Evolutionary conservation across 2,113 vertebrate genomes (phyloP).

Genomic region (Crotophaga sulcirostris): DNA sequence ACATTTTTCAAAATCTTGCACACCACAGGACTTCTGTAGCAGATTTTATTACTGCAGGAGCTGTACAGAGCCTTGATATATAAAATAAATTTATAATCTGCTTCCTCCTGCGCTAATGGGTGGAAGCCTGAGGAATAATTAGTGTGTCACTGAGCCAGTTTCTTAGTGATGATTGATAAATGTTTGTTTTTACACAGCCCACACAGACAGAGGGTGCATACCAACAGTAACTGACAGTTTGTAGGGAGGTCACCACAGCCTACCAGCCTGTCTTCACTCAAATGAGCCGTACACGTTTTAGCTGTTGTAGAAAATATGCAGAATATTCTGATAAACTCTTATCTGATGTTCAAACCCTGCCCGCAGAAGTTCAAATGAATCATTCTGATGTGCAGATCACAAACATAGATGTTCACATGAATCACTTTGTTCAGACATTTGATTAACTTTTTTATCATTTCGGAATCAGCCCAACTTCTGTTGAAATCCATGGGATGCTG

Average conservation of each 20-base stretch:
- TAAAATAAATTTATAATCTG: background rate
- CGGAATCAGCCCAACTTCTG: background rate
- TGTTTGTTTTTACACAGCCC: conserved; percentile 1
- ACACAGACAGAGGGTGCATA: background rate
- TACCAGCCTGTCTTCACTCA: background rate
- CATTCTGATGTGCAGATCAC: background rate
- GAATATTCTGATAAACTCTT: background rate
- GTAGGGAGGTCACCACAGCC: background rate
- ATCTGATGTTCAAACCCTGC: background rate
- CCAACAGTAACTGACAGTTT: background rate
- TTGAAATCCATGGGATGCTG: background rate
- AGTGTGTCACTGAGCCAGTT: conserved; percentile 24
- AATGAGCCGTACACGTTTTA: background rate
- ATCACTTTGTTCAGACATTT: background rate
- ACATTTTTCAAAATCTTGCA: background rate
- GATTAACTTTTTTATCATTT: background rate
- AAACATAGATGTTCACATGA: background rate
- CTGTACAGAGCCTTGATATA: background rate
- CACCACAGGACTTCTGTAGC: background rate
- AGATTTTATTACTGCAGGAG: background rate
- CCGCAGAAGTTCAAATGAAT: background rate
- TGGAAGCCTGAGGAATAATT: conserved; percentile 32
- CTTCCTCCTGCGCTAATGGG: conserved; percentile 32
- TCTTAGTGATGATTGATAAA: conserved; percentile 37
- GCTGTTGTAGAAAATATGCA: background rate